Evolutionary conservation across 2,113 vertebrate species (phyloP), one percentile per base, ranked within the genome.

Genomic region (Coreoperca whiteheadi): DNA sequence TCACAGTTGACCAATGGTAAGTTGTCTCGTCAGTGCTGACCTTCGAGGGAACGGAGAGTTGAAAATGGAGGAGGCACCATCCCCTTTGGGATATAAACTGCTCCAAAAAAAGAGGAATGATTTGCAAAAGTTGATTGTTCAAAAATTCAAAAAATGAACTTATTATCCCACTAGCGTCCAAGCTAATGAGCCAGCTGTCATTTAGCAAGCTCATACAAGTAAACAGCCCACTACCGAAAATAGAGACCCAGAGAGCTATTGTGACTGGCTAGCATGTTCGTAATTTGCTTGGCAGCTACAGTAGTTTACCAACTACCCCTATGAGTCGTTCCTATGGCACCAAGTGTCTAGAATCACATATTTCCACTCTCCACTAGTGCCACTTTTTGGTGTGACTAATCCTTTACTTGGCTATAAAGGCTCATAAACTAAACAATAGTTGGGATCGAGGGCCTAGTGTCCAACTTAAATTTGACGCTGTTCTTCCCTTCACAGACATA

Each of bases 401-500:
- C 50, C 32, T 71, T 39, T 54, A 39, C 20, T 51, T 43, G 2
- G 12, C 25, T n/a, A 1, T 59, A 12, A 68, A 50, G 48, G n/a
- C 4, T 72, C n/a, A 48, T 9, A 6, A 32, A 21, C 4, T 16
- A 34, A 34, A 34, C 4, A 34, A 34, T 20, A n/a, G 8, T 39
- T 3, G 1, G 16, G 18, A 59, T 37, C 41, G 32, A 7, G 20
- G 9, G 11, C 16, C 48, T 5, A 1, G 6, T 43, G 11, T 63
- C 32, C 8, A 1, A 25, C 3, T 46, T 57, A 2, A 64, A 32
- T 48, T 0, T 65, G n/a, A 2, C 30, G 21, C 41, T 43, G 3
- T 0, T 61, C 8, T 25, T 79, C 21, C 37, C 50, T 71, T 9
- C 43, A 0, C 86, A 99, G 98, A 99, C 92, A 96, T 99, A 2